Percentiles rank a stretch among this genome's conserved stretches.
Evolutionary conservation across 2,797 vertebrate genomes (phyloP).

Genomic region (Rhinoraja longicauda): DNA sequence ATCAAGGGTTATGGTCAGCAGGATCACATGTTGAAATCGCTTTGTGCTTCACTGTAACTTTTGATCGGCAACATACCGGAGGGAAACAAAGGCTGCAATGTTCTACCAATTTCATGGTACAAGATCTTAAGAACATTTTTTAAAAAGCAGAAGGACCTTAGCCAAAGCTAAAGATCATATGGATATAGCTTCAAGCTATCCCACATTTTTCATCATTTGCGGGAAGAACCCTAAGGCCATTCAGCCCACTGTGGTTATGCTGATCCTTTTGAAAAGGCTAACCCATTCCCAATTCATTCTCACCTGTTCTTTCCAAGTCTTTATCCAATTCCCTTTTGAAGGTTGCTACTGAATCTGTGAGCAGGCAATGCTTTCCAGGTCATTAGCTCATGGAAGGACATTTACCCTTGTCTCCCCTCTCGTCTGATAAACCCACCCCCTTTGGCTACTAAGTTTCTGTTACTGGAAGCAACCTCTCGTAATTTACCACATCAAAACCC

Average conservation of each 20-base stretch:
- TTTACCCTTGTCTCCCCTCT: background rate
- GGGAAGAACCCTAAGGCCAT: background rate
- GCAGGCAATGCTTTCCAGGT: background rate
- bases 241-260: background rate
- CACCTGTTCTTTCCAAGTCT: background rate
- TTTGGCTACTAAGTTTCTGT: background rate
- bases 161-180: background rate
- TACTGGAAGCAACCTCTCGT: background rate
- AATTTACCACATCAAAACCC: background rate
- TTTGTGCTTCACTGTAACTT: constrained; percentile 26
- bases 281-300: background rate
- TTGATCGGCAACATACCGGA: background rate
- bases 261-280: background rate
- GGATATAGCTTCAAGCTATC: background rate
- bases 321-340: background rate
- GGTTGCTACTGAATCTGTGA: background rate
- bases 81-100: background rate
- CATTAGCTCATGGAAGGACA: background rate
- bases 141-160: background rate
- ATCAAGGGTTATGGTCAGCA: background rate
- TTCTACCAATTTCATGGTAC: constrained; percentile 1
- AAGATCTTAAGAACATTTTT: background rate
- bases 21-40: constrained; percentile 15
- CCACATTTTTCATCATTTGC: background rate
- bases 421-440: background rate